Percentiles rank a stretch among this genome's conserved stretches.
phyloP scores from a whole-genome alignment of 2,797 vertebrate species.

The Sebastes taczanowskii region DNA sequence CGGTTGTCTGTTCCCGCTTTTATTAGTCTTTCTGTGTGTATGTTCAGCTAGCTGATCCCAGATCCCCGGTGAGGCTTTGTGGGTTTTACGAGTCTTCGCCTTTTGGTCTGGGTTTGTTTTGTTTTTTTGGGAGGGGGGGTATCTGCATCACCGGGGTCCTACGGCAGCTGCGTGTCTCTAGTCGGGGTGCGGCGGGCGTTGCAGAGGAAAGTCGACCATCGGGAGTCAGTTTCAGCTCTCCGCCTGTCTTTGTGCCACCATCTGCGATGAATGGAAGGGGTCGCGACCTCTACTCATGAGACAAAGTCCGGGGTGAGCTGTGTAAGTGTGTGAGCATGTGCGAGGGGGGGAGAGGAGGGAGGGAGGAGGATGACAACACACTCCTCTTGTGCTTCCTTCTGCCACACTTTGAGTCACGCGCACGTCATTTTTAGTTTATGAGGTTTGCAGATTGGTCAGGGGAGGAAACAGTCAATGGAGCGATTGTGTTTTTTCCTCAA shows the following conservation, averaged over 20 bases:
- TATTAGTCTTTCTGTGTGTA: conserved; percentile 20
- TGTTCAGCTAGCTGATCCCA: conserved; percentile 27
- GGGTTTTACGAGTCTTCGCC: conserved; percentile 40
- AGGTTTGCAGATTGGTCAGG: conserved; percentile 9
- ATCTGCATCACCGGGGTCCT: conserved; percentile 4
- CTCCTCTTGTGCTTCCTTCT: conserved; percentile 41
- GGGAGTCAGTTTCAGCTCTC: conserved; percentile 37
- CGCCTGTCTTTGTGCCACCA: conserved; percentile 76
- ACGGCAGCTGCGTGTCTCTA: conserved; percentile 58
- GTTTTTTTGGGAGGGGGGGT: neutral
- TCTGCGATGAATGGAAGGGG: conserved; percentile 75
- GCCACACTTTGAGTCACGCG: conserved; percentile 50
- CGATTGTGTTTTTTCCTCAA: conserved; percentile 16
- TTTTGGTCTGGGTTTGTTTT: conserved; percentile 29
- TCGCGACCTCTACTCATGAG: conserved; percentile 59
- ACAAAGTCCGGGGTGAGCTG: conserved; percentile 58
- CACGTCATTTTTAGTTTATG: conserved; percentile 11
- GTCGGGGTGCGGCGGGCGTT: conserved; percentile 1
- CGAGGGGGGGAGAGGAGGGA: neutral
- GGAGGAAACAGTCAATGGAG: conserved; percentile 29
- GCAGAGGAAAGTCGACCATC: conserved; percentile 24
- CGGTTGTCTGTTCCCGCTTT: conserved; percentile 34
- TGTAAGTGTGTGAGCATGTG: conserved; percentile 56
- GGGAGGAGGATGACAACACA: conserved; percentile 39
- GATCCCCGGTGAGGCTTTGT: conserved; percentile 45